A percentile compares a stretch with the other conserved stretches of the same genome.
These are phyloP conservation scores for Alethe castanea DNA, from an alignment of 2,113 vertebrate species.

Conservation along the genomic window DNA sequence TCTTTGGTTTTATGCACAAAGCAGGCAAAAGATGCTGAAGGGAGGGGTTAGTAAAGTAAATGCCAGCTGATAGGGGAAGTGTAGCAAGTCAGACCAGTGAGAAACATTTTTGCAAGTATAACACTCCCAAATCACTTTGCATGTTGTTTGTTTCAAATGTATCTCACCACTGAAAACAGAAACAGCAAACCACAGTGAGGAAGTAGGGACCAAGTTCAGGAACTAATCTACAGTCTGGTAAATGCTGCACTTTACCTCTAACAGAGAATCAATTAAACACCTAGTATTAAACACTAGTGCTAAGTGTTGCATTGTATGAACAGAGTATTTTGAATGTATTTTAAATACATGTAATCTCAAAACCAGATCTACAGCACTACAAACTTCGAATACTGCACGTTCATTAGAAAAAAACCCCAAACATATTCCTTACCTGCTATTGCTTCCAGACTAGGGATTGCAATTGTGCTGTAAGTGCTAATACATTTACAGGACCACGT, in stretches of 20 bases:
- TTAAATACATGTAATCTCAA: background rate
- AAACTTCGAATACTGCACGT: background rate
- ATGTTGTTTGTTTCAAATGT: background rate
- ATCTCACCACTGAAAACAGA: background rate
- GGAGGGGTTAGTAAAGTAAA: background rate
- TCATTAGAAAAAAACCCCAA: background rate
- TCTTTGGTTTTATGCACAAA: background rate
- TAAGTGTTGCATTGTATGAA: background rate
- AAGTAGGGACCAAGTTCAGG: background rate
- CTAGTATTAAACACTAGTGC: background rate
- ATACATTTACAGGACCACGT: conserved; percentile 91
- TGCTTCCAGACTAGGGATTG: conserved; percentile 89
- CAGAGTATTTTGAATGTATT: background rate
- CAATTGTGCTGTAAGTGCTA: conserved; percentile 89
- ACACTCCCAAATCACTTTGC: background rate
- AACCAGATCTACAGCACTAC: background rate
- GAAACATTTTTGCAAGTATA: background rate
- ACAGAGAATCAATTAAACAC: background rate
- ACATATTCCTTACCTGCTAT: conserved; percentile 83
- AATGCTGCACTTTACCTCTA: background rate
- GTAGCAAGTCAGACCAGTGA: background rate
- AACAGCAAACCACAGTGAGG: background rate
- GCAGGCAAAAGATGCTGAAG: background rate
- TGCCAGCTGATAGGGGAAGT: background rate
- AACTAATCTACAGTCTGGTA: background rate